Percentiles rank a stretch among this genome's conserved stretches.
phyloP scores from a whole-genome alignment of 2,797 vertebrate species.

The Eupleurogrammus muticus region DNA sequence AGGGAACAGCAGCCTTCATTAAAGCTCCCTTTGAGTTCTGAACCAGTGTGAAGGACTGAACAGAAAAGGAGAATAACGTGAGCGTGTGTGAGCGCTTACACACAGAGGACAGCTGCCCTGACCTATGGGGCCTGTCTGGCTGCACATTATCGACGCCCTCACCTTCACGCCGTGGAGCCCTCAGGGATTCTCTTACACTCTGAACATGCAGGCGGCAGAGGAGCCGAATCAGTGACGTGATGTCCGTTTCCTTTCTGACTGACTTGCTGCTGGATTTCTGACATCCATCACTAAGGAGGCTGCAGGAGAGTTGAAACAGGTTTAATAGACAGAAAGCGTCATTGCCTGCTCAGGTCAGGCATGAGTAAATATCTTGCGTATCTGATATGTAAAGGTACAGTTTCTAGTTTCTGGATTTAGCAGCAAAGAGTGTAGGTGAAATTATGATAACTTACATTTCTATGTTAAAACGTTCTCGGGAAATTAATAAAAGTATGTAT shows the following conservation, averaged over 20 bases:
- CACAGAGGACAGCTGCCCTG: constrained; percentile 32
- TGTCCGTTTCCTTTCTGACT: constrained; percentile 9
- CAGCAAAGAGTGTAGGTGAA: too few species aligned
- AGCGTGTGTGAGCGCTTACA: background rate
- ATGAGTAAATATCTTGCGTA: too few species aligned
- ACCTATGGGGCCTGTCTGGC: constrained; percentile 23
- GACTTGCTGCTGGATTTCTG: background rate
- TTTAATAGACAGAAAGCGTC: too few species aligned
- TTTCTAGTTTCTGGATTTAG: too few species aligned
- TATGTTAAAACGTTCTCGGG: too few species aligned
- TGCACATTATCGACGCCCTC: constrained; percentile 45
- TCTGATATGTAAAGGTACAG: too few species aligned
- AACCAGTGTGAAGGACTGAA: background rate
- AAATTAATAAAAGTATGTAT: too few species aligned
- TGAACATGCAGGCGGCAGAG: constrained; percentile 30
- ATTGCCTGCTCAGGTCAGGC: too few species aligned
- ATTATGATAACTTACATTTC: too few species aligned
- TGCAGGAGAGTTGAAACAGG: constrained; percentile 12
- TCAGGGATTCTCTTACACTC: constrained; percentile 67
- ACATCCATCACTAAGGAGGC: constrained; percentile 35
- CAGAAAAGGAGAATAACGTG: background rate
- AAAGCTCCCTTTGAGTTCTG: background rate
- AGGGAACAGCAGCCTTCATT: background rate
- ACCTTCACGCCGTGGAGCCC: constrained; percentile 60
- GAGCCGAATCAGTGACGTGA: constrained; percentile 50